Evolutionary conservation across 2,888 invertebrate genomes (phyloP).

Genomic region (Autographa pulchrina): DNA sequence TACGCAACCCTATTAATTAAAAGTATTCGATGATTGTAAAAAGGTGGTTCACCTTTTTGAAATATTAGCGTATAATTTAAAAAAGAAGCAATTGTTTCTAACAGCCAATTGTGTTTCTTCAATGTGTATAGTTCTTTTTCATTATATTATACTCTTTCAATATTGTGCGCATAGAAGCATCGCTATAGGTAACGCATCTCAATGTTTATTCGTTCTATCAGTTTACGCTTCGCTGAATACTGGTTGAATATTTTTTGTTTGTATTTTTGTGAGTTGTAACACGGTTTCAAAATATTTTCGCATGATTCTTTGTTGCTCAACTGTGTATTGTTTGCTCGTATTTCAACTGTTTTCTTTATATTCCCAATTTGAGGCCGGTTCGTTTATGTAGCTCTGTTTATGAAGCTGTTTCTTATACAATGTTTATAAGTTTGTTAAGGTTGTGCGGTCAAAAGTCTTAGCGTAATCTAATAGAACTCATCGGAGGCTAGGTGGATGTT

Average conservation of each 20-base stretch:
- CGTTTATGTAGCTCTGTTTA: background rate
- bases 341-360: conserved; percentile 28
- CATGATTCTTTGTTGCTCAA: conserved; percentile 68
- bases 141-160: conserved; percentile 46
- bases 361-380: background rate
- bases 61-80: background rate
- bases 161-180: conserved; percentile 28
- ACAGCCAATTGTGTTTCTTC: background rate
- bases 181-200: conserved; percentile 61
- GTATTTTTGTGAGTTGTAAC: conserved; percentile 67
- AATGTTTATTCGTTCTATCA: conserved; percentile 71
- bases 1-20: conserved; percentile 43
- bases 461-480: conserved; percentile 30
- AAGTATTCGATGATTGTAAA: conserved; percentile 16
- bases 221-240: conserved; percentile 55
- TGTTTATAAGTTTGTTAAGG: conserved; percentile 9
- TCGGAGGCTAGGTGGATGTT: conserved; percentile 43
- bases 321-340: conserved; percentile 67
- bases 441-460: conserved; percentile 35
- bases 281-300: conserved; percentile 67
- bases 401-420: background rate
- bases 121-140: conserved; percentile 22
- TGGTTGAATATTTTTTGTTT: conserved; percentile 58
- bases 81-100: background rate
- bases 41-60: background rate